phyloP scores from a whole-genome alignment of 2,888 invertebrate species.

The Proisotoma minuta region DNA sequence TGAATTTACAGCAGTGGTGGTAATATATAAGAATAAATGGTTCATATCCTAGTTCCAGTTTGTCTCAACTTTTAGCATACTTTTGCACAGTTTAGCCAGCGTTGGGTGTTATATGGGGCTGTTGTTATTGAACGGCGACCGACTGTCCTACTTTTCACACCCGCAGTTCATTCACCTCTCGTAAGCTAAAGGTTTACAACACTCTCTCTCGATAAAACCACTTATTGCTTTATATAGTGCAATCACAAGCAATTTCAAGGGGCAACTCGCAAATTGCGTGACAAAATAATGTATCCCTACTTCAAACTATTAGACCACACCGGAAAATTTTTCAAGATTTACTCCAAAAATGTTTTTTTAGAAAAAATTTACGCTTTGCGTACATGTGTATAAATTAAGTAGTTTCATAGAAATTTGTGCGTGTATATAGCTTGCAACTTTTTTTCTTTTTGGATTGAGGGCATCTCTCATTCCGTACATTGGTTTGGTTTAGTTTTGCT shows the following conservation, averaged over 20 bases:
- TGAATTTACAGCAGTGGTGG: too few relatives aligned
- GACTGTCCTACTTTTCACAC: constrained; percentile 33
- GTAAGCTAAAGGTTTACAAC: constrained; percentile 10
- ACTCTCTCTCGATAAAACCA: constrained; percentile 5
- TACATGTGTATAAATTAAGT: too few relatives aligned
- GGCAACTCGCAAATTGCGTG: not conserved
- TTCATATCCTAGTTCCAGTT: too few relatives aligned
- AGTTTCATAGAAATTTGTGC: not conserved
- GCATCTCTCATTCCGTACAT: constrained; percentile 4
- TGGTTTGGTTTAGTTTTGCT: not conserved
- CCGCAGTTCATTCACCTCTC: constrained; percentile 22
- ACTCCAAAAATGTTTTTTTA: too few relatives aligned
- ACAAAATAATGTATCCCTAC: not conserved
- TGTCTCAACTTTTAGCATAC: too few relatives aligned
- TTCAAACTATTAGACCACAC: too few relatives aligned
- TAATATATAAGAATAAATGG: too few relatives aligned
- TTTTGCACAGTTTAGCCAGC: too few relatives aligned
- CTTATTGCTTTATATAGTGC: not conserved
- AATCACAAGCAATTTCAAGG: not conserved
- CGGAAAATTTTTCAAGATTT: too few relatives aligned
- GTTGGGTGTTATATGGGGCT: too few relatives aligned
- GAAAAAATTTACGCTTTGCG: too few relatives aligned
- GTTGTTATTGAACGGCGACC: constrained; percentile 20
- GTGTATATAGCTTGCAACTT: not conserved
- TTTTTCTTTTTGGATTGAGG: constrained; percentile 10